Evolutionary conservation across 2,113 vertebrate species (phyloP).

Genomic region (Xenopus laevis): DNA sequence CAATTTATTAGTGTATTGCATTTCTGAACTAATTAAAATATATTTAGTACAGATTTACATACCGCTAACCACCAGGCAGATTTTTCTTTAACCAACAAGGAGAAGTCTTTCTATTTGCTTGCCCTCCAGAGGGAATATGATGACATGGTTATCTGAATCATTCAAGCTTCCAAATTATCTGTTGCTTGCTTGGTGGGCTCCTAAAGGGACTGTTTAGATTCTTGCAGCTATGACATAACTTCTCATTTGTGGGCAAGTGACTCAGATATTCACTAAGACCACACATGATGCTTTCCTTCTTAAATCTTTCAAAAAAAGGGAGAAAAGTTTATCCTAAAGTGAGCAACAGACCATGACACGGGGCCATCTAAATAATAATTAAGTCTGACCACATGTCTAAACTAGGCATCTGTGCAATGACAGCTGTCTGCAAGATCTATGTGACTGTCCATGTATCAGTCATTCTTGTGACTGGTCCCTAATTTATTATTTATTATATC

Average conservation of each 20-base stretch:
- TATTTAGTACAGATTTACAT: too few species aligned
- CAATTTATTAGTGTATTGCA: background rate
- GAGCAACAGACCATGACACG: slow-evolving; percentile 48
- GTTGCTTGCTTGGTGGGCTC: slow-evolving; percentile 26
- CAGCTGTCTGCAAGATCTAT: slow-evolving; percentile 25
- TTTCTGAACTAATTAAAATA: background rate
- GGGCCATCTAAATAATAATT: slow-evolving; percentile 40
- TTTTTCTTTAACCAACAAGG: background rate
- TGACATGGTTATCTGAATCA: slow-evolving; percentile 48
- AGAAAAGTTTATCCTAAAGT: slow-evolving; percentile 44
- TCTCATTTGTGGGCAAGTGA: slow-evolving; percentile 51
- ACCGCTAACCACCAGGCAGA: too few species aligned
- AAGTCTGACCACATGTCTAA: slow-evolving; percentile 42
- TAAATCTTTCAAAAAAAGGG: slow-evolving; percentile 48
- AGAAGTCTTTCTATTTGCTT: background rate
- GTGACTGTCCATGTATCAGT: slow-evolving; percentile 18
- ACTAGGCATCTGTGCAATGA: slow-evolving; percentile 21
- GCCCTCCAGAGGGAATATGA: slow-evolving; percentile 31
- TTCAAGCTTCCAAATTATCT: slow-evolving; percentile 31
- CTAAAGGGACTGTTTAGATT: slow-evolving; percentile 33
- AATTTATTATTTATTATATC: slow-evolving; percentile 27
- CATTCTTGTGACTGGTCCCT: slow-evolving; percentile 4
- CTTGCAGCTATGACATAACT: slow-evolving; percentile 17
- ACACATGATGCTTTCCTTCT: slow-evolving; percentile 49
- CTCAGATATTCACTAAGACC: slow-evolving; percentile 52